Percentiles rank a stretch among this genome's conserved stretches.
Evolutionary conservation across 1,140 invertebrate genomes (phyloP).

Genomic region (Colletes latitarsis): DNA sequence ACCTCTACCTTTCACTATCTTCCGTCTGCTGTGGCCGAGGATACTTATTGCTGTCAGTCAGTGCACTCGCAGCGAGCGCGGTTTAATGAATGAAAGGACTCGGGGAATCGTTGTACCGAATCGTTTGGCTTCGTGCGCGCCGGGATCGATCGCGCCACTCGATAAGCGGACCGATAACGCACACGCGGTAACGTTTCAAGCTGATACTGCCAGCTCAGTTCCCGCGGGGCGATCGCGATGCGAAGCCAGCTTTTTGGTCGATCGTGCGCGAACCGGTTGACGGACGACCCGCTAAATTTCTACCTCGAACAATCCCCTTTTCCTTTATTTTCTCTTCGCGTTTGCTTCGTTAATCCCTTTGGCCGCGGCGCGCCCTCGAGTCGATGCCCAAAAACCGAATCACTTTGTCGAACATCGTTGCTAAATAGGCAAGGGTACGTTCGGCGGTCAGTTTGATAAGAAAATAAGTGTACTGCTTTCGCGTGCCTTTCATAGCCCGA

Average conservation of each 20-base stretch:
- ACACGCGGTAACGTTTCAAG: neutral
- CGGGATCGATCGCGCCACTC: neutral
- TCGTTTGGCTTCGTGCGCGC: neutral
- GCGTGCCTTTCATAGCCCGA: no score
- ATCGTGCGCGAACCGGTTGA: neutral
- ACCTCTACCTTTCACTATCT: constrained; percentile 59
- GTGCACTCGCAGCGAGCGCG: constrained; percentile 38
- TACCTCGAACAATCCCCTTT: no score
- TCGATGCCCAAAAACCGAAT: no score
- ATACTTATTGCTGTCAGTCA: constrained; percentile 58
- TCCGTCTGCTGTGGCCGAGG: constrained; percentile 36
- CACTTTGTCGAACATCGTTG: no score
- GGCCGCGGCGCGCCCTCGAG: no score
- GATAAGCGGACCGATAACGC: neutral
- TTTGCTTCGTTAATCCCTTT: no score
- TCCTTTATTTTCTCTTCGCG: no score
- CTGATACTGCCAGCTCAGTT: neutral
- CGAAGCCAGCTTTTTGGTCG: neutral
- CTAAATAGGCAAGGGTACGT: no score
- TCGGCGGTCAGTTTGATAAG: no score
- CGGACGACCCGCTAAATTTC: no score
- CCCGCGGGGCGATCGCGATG: neutral
- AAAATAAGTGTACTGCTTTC: no score
- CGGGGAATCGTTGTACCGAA: constrained; percentile 26
- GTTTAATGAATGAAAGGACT: constrained; percentile 63